Base-by-base conservation (phyloP, 1,140 invertebrate species). In the Sitodiplosis mosellana region DNA sequence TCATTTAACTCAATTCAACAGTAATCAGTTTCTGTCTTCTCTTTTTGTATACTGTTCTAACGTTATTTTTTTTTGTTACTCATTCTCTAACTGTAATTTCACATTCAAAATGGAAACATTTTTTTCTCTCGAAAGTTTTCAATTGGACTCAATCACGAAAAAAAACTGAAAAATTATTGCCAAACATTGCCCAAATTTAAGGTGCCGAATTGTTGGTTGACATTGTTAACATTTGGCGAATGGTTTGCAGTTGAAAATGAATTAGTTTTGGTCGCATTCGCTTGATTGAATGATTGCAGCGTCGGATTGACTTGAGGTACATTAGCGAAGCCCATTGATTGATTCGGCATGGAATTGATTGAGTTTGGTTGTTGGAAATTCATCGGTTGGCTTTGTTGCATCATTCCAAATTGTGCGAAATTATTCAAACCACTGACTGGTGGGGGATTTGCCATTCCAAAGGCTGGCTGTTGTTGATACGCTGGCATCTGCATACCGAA, bases 171-270 rank as follows among this genome's bases (percentile, higher is more conserved):
- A 7, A 51, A 57, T 60, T 61, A 64, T 59, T 64, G 61, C 61
- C 61, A 64, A 51, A 63, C 61, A 59, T 64, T 64, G 18, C 61
- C 61, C 44, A 64, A 60, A 55, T 64, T 64, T 46, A 64, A 55
- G 49, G 63, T 64, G 20, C 61, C 61, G 51, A 64, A 63, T 54
- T 64, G 61, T 47, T 64, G 61, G 48, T 61, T 63, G 22, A 64
- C 27, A 48, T 44, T 48, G 8, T 38, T 42, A 42, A 53, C 50
- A 38, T 51, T 52, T 36, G 37, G 12, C n/a, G 49, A 56, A 14
- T 15, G 12, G n/a, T n/a, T n/a, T n/a, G 36, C 36, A 38, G 3
- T 38, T 38, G 36, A 12, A 38, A 38, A 38, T 38, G 36, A 38
- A 38, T 38, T 38, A 14, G 17, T n/a, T 12, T 38, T 17, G 17